phyloP scores from a whole-genome alignment of 2,113 vertebrate genomes.

The Haplochromis burtoni region DNA sequence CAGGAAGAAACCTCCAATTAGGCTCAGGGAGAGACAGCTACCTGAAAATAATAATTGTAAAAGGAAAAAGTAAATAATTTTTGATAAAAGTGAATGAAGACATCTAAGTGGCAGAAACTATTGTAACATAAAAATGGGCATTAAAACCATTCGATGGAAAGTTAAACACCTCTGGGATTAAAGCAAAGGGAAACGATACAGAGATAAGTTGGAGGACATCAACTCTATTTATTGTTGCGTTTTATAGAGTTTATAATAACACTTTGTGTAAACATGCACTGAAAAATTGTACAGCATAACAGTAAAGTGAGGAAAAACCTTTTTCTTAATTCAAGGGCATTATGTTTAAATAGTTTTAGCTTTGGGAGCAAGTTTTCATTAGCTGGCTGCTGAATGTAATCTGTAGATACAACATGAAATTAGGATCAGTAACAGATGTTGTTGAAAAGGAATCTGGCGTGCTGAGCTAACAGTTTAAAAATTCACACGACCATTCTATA shows the following conservation, averaged over 20 bases:
- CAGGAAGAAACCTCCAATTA: neutral
- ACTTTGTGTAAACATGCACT: neutral
- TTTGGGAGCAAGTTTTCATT: neutral
- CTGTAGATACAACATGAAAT: neutral
- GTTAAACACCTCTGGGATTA: neutral
- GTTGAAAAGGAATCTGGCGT: neutral
- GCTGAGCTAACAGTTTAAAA: neutral
- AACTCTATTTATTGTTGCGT: neutral
- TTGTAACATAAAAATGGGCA: neutral
- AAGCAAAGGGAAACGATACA: neutral
- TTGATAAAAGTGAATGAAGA: neutral
- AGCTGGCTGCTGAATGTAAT: neutral
- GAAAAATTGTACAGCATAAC: rapidly evolving
- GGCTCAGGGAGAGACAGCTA: neutral
- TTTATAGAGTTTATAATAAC: neutral
- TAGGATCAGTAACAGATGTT: neutral
- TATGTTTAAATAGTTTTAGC: neutral
- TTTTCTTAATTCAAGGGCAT: neutral
- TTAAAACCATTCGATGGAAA: rapidly evolving
- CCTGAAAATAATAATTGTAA: neutral
- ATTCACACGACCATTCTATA: neutral
- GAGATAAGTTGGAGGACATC: neutral
- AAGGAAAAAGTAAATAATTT: rapidly evolving
- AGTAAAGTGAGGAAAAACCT: neutral
- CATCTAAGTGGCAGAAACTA: neutral